phyloP scores from a whole-genome alignment of 1,140 invertebrate species.

The Pararge aegeria region DNA sequence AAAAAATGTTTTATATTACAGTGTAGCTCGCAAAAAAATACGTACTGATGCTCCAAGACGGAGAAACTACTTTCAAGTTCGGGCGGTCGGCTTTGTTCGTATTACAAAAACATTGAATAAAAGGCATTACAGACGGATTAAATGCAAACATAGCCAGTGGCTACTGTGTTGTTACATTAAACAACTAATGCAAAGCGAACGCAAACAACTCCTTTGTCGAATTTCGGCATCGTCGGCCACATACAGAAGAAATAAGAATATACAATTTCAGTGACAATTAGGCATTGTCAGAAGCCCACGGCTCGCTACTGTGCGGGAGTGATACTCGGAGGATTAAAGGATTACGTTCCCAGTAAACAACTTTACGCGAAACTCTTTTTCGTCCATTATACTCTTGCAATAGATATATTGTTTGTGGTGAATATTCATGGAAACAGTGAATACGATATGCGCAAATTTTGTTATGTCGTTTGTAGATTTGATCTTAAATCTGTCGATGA shows the following conservation, averaged over 20 bases:
- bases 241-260: constrained; percentile 33
- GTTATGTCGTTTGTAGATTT: neutral
- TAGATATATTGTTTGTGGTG: constrained; percentile 7
- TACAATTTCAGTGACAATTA: constrained; percentile 59
- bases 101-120: constrained; percentile 60
- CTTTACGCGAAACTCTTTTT: constrained; percentile 46
- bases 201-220: constrained; percentile 66
- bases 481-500: too few species aligned
- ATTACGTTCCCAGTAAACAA: constrained; percentile 58
- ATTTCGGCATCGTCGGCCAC: constrained; percentile 34
- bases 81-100: constrained; percentile 48
- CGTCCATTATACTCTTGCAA: constrained; percentile 16
- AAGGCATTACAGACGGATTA: constrained; percentile 69
- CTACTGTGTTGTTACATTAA: constrained; percentile 60
- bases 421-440: constrained; percentile 7
- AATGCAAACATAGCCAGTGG: constrained; percentile 67
- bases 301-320: constrained; percentile 37
- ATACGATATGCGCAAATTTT: neutral
- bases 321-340: constrained; percentile 70
- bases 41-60: neutral
- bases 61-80: constrained; percentile 33
- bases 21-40: neutral
- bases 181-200: constrained; percentile 66
- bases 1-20: neutral
- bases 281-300: constrained; percentile 43